Percentiles rank a stretch among this genome's conserved stretches.
These are phyloP conservation scores for Phalangium opilio DNA, from an alignment of 2,888 invertebrate genomes.

Conservation along the genomic window DNA sequence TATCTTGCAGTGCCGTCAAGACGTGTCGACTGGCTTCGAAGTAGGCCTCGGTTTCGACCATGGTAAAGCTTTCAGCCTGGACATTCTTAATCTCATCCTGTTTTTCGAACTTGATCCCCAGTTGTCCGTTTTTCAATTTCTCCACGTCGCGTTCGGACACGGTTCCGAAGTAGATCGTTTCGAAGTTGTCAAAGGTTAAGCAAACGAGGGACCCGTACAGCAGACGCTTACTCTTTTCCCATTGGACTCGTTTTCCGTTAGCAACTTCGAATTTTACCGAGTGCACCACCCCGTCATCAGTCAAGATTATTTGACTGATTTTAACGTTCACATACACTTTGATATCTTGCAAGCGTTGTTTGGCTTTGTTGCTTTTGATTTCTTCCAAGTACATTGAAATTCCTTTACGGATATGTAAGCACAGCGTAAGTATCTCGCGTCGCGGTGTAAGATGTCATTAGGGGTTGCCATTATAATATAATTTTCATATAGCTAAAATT, in stretches of 20 bases:
- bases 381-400: constrained; percentile 6
- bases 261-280: constrained; percentile 10
- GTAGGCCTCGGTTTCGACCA: constrained; percentile 62
- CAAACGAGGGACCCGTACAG: constrained; percentile 56
- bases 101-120: constrained; percentile 24
- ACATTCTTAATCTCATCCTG: constrained; percentile 1
- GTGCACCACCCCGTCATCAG: constrained; percentile 21
- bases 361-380: constrained; percentile 3
- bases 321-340: constrained; percentile 25
- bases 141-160: constrained; percentile 43
- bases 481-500: too few relatives aligned
- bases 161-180: constrained; percentile 49
- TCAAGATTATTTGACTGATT: constrained; percentile 22
- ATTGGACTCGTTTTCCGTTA: constrained; percentile 20
- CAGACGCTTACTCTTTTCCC: constrained; percentile 42
- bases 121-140: constrained; percentile 40
- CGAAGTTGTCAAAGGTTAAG: constrained; percentile 52
- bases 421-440: too few relatives aligned
- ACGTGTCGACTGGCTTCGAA: constrained; percentile 68
- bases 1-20: constrained; percentile 47
- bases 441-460: too few relatives aligned
- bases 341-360: constrained; percentile 19
- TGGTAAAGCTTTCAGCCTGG: constrained; percentile 33
- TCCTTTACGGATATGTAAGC: too few relatives aligned
- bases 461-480: too few relatives aligned